phyloP scores from a whole-genome alignment of 1,140 invertebrate genomes.

The Helicoverpa armigera region DNA sequence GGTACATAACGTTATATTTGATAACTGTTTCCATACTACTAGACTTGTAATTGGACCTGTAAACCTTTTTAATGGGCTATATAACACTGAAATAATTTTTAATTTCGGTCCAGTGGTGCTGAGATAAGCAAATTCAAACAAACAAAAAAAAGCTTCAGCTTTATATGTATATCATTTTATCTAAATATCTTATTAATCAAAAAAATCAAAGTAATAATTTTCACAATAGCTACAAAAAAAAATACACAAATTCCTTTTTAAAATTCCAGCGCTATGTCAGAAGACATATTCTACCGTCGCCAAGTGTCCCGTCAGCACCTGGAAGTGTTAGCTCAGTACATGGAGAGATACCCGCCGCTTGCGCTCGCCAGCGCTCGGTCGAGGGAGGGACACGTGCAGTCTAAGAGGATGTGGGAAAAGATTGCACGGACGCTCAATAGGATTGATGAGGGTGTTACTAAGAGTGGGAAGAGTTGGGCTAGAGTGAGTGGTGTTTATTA shows the following conservation, averaged over 20 bases:
- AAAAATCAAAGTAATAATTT: too few relatives aligned
- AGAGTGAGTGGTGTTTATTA: constrained; percentile 18
- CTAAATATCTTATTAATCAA: too few relatives aligned
- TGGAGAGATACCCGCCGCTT: constrained; percentile 48
- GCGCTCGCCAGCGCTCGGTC: constrained; percentile 40
- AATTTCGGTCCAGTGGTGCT: too few relatives aligned
- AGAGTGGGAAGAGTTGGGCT: constrained; percentile 42
- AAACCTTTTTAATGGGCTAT: too few relatives aligned
- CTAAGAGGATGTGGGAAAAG: constrained; percentile 50
- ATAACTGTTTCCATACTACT: too few relatives aligned
- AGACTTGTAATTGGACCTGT: too few relatives aligned
- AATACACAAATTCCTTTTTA: too few relatives aligned
- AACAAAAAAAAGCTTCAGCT: too few relatives aligned
- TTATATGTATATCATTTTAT: too few relatives aligned
- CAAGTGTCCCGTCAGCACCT: constrained; percentile 45
- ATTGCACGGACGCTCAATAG: constrained; percentile 43
- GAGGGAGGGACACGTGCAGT: constrained; percentile 18
- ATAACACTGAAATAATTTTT: too few relatives aligned
- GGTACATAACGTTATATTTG: too few relatives aligned
- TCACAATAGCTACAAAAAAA: neutral
- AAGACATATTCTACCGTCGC: constrained; percentile 11
- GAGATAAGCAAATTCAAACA: too few relatives aligned
- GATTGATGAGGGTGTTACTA: constrained; percentile 38
- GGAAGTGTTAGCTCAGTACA: constrained; percentile 45
- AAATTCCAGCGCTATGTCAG: constrained; percentile 15